Evolutionary conservation across 2,888 invertebrate species (phyloP).

Genomic region (Orchesella flavescens): DNA sequence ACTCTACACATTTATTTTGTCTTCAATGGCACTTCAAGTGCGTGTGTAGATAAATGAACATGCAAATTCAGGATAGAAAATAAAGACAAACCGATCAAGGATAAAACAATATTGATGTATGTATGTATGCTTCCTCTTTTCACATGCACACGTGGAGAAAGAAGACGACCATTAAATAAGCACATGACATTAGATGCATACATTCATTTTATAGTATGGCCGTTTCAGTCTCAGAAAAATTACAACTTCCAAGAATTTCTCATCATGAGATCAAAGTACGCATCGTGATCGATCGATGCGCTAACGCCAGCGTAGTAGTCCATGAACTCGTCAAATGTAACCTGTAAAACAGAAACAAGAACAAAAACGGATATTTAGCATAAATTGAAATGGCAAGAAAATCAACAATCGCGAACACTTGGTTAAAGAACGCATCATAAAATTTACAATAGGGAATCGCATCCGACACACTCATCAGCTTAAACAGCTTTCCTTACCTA

Average conservation of each 20-base stretch:
- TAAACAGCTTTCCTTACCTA: too few relatives aligned
- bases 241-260: constrained; percentile 91
- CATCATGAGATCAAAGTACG: constrained; percentile 96
- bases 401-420: too few relatives aligned
- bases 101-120: not conserved
- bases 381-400: not conserved
- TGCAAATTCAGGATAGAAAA: too few relatives aligned
- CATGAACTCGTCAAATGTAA: constrained; percentile 92
- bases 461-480: too few relatives aligned
- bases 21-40: too few relatives aligned
- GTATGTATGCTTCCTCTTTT: not conserved
- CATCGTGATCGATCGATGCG: constrained; percentile 94
- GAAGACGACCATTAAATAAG: not conserved
- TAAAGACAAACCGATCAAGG: too few relatives aligned
- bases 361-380: not conserved
- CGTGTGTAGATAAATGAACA: too few relatives aligned
- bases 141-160: constrained; percentile 1
- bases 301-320: constrained; percentile 94
- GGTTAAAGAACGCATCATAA: too few relatives aligned
- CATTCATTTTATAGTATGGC: not conserved
- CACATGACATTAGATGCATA: not conserved
- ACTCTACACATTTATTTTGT: too few relatives aligned
- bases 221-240: not conserved
- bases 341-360: constrained; percentile 78
- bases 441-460: too few relatives aligned